Evolutionary conservation across 2,888 invertebrate genomes (phyloP), one percentile per base, ranked within the genome.

Genomic region (Dolichopus griseipennis): DNA sequence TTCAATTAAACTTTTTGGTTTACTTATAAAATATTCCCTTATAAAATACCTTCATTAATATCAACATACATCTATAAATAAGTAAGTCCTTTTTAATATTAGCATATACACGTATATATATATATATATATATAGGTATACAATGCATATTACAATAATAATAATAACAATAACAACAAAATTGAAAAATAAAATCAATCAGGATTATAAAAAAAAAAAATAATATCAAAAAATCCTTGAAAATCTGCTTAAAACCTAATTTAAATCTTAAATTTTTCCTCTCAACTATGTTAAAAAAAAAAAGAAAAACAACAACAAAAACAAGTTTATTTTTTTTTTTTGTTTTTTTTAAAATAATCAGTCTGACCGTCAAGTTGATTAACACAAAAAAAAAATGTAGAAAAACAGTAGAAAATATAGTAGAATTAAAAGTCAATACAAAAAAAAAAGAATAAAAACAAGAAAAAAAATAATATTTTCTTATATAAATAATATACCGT

Each of bases 301-400:
- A 52, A 52, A 52, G 2, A 52, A 52, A 52, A 52, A 6, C 18
- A 52, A 18, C 1, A 52, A 52, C 1, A 10, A 52, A 52, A 18
- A 52, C 9, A 52, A 52, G 6, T 18, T 3, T 3, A 18, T 18
- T 2, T 15, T 18, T 15, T 52, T 15, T 52, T 52, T n/a, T 52
- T 52, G 1, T 52, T 52, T 52, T 52, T 52, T n/a, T 52, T 52
- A 12, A 4, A 15, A 43, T 52, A 52, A 52, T 52, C 52, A 52
- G 52, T 52, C 52, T 52, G 52, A 52, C 52, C 52, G 52, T 52
- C 52, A 52, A 52, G 52, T 52, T 52, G 52, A 52, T 52, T 52
- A 52, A 52, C 15, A 52, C 27, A 27, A 27, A 27, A 27, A 27
- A 27, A 27, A 27, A 27, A 27, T 27, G 27, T 4, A 27, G 5